These are phyloP conservation scores for Sprattus sprattus DNA, from an alignment of 2,113 vertebrate species.

Conservation along the genomic window DNA sequence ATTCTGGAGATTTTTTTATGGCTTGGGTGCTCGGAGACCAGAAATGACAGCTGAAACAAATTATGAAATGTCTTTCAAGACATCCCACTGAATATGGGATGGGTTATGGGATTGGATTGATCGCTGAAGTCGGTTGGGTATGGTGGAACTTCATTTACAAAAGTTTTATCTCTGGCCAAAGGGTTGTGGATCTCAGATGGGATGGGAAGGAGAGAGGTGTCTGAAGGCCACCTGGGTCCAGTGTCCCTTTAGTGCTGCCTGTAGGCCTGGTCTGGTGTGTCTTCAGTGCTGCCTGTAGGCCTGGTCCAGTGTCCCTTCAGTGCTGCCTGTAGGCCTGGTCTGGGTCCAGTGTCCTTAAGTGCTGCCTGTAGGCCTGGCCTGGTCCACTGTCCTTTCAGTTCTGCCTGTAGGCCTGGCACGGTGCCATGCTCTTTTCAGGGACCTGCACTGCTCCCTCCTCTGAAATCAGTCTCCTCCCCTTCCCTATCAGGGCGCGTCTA, in stretches of 20 bases:
- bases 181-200: background rate
- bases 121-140: background rate
- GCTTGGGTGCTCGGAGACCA: background rate
- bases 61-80: background rate
- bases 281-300: too few relatives aligned
- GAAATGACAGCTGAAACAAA: background rate
- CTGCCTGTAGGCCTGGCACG: slow-evolving; percentile 20
- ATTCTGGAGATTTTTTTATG: background rate
- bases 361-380: slow-evolving; percentile 1
- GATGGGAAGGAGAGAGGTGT: slow-evolving; percentile 2
- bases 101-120: background rate
- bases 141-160: background rate
- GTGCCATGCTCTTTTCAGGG: slow-evolving; percentile 34
- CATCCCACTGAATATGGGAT: background rate
- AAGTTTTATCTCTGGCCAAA: background rate
- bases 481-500: slow-evolving; percentile 40
- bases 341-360: slow-evolving; percentile 19
- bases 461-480: slow-evolving; percentile 7
- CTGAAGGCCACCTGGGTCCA: background rate
- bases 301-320: slow-evolving; percentile 15
- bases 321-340: too few relatives aligned
- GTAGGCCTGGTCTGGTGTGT: too few relatives aligned
- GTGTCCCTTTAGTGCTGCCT: background rate
- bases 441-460: slow-evolving; percentile 24
- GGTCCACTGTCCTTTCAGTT: too few relatives aligned